These are phyloP conservation scores for Agrenia bidenticulata DNA, from an alignment of 2,888 invertebrate genomes.

Conservation along the genomic window DNA sequence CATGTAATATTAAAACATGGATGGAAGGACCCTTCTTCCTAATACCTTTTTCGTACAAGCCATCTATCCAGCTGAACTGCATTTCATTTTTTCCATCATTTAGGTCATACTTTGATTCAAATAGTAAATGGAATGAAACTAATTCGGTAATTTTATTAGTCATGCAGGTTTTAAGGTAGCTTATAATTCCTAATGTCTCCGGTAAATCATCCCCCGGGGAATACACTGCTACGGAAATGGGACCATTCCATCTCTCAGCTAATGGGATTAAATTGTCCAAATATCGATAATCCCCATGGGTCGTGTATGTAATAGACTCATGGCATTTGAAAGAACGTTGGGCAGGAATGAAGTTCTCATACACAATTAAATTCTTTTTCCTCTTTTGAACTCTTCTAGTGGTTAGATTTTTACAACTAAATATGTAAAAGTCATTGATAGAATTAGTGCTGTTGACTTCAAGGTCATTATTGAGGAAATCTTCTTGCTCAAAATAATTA, in stretches of 20 bases:
- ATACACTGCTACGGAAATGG: constrained; percentile 82
- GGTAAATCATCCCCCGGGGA: constrained; percentile 81
- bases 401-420: constrained; percentile 4
- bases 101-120: constrained; percentile 78
- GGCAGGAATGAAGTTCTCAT: constrained; percentile 35
- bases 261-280: constrained; percentile 83
- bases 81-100: not conserved
- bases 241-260: constrained; percentile 82
- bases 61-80: constrained; percentile 27
- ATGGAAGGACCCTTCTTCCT: not conserved
- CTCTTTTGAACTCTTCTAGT: constrained; percentile 27
- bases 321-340: constrained; percentile 64
- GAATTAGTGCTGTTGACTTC: no score
- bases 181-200: constrained; percentile 75
- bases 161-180: constrained; percentile 75
- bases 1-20: not conserved
- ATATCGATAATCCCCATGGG: constrained; percentile 88
- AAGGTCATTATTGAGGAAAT: no score
- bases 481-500: no score
- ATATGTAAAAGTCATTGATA: not conserved
- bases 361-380: constrained; percentile 38
- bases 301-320: constrained; percentile 85
- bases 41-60: constrained; percentile 26
- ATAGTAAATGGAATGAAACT: constrained; percentile 87
- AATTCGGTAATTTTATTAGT: constrained; percentile 70